These are phyloP conservation scores for Sycobia sp. DNA, from an alignment of 1,140 invertebrate species.

Conservation along the genomic window DNA sequence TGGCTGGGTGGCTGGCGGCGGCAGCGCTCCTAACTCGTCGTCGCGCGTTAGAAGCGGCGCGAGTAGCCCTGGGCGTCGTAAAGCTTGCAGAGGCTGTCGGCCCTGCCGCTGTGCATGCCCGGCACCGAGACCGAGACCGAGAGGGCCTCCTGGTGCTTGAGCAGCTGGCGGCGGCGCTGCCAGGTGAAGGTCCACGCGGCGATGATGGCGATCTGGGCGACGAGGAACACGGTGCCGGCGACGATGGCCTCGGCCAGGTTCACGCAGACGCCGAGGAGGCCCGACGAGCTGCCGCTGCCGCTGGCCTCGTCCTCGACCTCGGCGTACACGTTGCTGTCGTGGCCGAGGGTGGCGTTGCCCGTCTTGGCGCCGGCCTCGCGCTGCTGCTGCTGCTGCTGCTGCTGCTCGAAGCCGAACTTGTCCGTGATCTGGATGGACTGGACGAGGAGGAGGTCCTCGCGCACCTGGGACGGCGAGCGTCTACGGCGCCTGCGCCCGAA, in stretches of 20 bases:
- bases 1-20: neutral
- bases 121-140: constrained; percentile 65
- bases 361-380: neutral
- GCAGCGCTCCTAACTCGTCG: neutral
- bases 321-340: constrained; percentile 34
- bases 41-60: constrained; percentile 75
- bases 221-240: constrained; percentile 80
- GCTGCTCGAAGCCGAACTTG: constrained; percentile 83
- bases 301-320: constrained; percentile 48
- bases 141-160: constrained; percentile 64
- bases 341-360: neutral
- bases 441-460: constrained; percentile 84
- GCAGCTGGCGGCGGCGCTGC: constrained; percentile 73
- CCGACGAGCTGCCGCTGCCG: constrained; percentile 63
- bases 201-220: constrained; percentile 80
- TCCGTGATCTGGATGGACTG: constrained; percentile 92
- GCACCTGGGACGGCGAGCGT: constrained; percentile 60
- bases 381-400: constrained; percentile 1
- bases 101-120: constrained; percentile 65
- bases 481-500: constrained; percentile 74
- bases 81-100: constrained; percentile 82
- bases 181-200: constrained; percentile 84
- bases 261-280: constrained; percentile 69
- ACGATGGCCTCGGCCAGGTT: constrained; percentile 79
- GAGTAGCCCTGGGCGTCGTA: constrained; percentile 85